Conservation (phyloP, 2,888 invertebrate genomes). For the Phania funesta region DNA sequence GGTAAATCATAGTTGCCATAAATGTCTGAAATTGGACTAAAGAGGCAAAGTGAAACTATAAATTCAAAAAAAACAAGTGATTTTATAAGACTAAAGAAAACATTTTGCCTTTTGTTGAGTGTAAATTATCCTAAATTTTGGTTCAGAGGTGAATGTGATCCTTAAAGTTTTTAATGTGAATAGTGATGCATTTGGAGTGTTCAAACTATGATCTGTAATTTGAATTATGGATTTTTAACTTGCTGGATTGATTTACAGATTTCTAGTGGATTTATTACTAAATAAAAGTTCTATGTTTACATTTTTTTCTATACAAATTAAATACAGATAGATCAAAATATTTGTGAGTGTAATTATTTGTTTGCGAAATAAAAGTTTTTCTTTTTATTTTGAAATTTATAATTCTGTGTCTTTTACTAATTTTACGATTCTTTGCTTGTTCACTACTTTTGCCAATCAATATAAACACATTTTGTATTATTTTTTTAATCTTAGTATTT, state of each 20-base stretch:
- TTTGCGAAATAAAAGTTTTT: background rate
- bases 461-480: background rate
- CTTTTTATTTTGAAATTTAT: background rate
- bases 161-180: background rate
- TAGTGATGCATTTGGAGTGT: slow-evolving; percentile 11
- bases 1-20: background rate
- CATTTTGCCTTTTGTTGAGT: too few relatives aligned
- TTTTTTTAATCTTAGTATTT: too few relatives aligned
- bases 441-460: too few relatives aligned
- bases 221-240: background rate
- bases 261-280: slow-evolving; percentile 6
- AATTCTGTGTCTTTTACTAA: too few relatives aligned
- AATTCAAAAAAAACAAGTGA: background rate
- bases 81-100: background rate
- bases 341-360: too few relatives aligned
- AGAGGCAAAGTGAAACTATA: background rate
- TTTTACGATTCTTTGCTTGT: too few relatives aligned
- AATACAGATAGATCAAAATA: background rate
- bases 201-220: background rate
- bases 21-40: background rate
- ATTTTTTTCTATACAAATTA: background rate
- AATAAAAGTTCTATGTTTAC: background rate
- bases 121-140: background rate
- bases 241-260: slow-evolving; percentile 2
- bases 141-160: background rate